Evolutionary conservation across 2,113 vertebrate genomes (phyloP).

Genomic region (Spheniscus mendiculus): DNA sequence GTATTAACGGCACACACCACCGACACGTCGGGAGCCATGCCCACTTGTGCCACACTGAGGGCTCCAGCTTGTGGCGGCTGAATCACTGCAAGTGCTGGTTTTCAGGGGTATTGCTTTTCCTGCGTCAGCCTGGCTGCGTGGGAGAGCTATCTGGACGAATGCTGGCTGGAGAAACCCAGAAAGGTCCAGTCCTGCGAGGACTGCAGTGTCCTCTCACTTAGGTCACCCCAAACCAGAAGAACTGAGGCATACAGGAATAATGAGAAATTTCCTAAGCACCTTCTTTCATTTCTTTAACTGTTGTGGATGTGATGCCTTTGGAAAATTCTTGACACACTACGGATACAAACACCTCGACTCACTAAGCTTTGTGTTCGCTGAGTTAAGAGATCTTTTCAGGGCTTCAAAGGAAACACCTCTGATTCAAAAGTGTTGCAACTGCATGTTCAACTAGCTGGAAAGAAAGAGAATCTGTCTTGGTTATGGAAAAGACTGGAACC

Average conservation of each 20-base stretch:
- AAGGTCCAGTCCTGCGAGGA: background rate
- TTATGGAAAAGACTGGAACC: background rate
- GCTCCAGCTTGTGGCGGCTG: background rate
- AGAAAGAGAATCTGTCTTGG: background rate
- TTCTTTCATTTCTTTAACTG: background rate
- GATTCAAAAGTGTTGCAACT: background rate
- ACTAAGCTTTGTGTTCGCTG: background rate
- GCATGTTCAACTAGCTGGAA: background rate
- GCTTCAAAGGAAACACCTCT: background rate
- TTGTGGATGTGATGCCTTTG: background rate
- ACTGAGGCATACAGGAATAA: background rate
- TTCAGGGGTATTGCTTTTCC: background rate
- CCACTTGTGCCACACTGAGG: background rate
- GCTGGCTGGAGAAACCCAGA: background rate
- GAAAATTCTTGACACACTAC: background rate
- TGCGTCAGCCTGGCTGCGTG: background rate
- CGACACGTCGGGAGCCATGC: accelerated
- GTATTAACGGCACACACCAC: background rate
- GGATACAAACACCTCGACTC: background rate
- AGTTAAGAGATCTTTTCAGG: background rate
- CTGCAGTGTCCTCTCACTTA: background rate
- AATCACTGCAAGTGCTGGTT: background rate
- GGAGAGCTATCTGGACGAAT: background rate
- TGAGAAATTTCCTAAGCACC: background rate
- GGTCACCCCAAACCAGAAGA: background rate